Percentiles rank a stretch among this genome's conserved stretches.
Evolutionary conservation across 2,888 invertebrate genomes (phyloP).

Genomic region (Leptura quadrifasciata): DNA sequence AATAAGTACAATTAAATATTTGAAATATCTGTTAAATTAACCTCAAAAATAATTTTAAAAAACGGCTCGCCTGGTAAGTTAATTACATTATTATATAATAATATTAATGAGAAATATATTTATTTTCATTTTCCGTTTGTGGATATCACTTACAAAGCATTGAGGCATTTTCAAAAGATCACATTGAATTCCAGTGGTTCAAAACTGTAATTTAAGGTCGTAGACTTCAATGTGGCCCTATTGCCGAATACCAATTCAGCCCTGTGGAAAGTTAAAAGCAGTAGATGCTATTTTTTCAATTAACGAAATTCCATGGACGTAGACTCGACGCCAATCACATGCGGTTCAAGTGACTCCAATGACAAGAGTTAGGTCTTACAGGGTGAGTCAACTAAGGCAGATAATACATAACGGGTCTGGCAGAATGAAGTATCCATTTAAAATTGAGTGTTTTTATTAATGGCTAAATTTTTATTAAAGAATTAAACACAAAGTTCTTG

Average conservation of each 20-base stretch:
- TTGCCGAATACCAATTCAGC: constrained; percentile 10
- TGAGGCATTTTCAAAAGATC: neutral
- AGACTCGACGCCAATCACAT: constrained; percentile 53
- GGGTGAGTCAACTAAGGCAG: neutral
- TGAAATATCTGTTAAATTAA: no score
- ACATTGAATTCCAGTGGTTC: constrained; percentile 6
- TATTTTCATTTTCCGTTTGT: neutral
- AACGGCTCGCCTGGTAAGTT: no score
- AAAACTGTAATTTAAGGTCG: constrained; percentile 25
- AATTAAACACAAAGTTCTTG: no score
- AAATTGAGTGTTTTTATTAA: no score
- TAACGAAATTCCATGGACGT: constrained; percentile 55
- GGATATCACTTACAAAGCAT: no score
- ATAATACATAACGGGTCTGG: no score
- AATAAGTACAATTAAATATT: no score
- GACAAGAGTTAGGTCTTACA: neutral
- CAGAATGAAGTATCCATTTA: no score
- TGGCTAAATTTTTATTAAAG: no score
- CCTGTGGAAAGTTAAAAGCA: constrained; percentile 10
- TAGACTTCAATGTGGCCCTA: neutral
- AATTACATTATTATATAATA: no score
- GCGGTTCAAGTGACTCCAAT: constrained; percentile 47
- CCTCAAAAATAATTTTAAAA: no score
- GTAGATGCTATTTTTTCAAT: constrained; percentile 56
- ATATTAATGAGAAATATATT: neutral